Evolutionary conservation across 2,888 invertebrate species (phyloP), one percentile per base, ranked within the genome.

Genomic region (Epinotia demarniana): DNA sequence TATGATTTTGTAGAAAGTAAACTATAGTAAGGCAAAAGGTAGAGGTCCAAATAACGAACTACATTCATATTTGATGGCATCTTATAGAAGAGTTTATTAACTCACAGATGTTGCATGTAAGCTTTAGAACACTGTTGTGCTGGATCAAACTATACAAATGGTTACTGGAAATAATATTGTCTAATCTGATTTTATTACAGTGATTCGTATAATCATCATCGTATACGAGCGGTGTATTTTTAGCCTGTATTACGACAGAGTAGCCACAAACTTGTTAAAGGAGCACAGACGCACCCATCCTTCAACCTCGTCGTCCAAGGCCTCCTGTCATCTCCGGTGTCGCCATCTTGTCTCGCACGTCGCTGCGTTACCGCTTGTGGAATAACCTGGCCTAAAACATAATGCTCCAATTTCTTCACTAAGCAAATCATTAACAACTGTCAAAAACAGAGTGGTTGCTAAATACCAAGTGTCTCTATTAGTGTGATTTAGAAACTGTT

Each of bases 221-320:
- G 33, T 33, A 33, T 33, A 33, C 6, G 33, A 8, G 39, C 39
- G 3, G 53, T 53, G n/a, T 53, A n/a, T 16, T 49, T 19, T 58
- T 8, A 57, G 57, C 1, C 27, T 46, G 23, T 13, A 58, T 72
- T 66, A 49, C 60, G 66, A 33, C 58, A 66, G n/a, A 69, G 49
- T 69, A 33, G 55, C 12, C 81, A 80, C 80, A 79, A 80, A 77
- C 81, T 79, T 80, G 81, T 82, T 82, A 82, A 82, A 78, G 81
- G 80, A 79, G 73, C 73, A 78, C 79, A 77, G 78, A 71, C 74
- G 76, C 78, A 69, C 78, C 77, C 75, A 79, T 79, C 73, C 77
- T 79, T 73, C 53, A 62, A 64, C 61, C 53, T 58, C 73, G 19
- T 43, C 46, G 68, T 23, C 62, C 72, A 77, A 66, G 76, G 73